Evolutionary conservation across 2,113 vertebrate species (phyloP).

Genomic region (Odontesthes bonariensis): DNA sequence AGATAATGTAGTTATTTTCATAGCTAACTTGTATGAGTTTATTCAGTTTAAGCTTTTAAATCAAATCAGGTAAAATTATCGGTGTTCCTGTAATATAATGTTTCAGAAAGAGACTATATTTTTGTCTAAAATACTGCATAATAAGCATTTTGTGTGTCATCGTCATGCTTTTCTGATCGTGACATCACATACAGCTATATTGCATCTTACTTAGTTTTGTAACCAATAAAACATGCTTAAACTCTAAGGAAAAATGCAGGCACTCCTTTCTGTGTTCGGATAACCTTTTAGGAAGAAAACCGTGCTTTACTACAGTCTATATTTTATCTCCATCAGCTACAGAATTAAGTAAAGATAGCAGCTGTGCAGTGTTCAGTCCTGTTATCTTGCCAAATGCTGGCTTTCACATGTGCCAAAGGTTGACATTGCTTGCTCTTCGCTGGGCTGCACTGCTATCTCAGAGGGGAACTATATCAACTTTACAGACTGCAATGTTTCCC

Average conservation of each 20-base stretch:
- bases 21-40: constrained; percentile 5
- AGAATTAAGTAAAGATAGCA: not conserved
- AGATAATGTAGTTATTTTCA: constrained; percentile 29
- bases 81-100: too few relatives aligned
- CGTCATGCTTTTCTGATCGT: not conserved
- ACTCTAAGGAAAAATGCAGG: not conserved
- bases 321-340: not conserved
- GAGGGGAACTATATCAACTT: constrained; percentile 40
- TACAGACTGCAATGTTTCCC: constrained; percentile 29
- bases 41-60: not conserved
- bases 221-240: constrained; percentile 12
- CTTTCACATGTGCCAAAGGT: constrained; percentile 31
- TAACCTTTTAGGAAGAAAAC: constrained; percentile 1
- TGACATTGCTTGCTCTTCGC: constrained; percentile 9
- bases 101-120: too few relatives aligned
- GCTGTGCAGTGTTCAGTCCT: not conserved
- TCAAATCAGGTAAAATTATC: constrained; percentile 1
- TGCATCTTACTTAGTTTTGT: not conserved
- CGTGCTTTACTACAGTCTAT: not conserved
- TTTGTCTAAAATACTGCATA: not conserved
- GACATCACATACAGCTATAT: not conserved
- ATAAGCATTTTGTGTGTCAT: not conserved
- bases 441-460: constrained; percentile 18
- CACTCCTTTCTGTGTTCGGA: not conserved
- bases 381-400: constrained; percentile 2